Conservation (phyloP, 2,113 vertebrate genomes). For the Pteropus alecto region DNA sequence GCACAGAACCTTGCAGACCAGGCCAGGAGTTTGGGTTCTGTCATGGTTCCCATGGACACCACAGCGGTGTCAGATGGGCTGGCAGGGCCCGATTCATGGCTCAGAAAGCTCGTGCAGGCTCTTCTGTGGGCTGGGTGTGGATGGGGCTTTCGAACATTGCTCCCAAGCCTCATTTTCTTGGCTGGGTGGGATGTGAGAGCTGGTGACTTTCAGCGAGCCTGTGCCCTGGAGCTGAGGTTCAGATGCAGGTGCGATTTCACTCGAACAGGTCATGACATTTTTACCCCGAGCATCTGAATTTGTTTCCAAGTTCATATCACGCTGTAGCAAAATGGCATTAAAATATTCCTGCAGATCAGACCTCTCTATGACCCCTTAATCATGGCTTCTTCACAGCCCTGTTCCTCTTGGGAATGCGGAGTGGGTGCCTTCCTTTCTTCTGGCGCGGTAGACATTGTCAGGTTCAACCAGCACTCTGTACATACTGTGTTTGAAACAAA, state of each 20-base stretch:
- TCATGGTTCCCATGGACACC: background rate
- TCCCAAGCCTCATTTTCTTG: background rate
- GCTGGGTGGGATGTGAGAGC: background rate
- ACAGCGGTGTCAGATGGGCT: background rate
- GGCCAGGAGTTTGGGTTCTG: background rate
- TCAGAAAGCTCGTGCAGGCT: background rate
- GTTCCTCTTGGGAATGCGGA: accelerated
- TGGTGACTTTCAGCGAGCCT: too few species aligned
- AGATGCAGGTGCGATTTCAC: accelerated
- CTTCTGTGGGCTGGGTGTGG: accelerated
- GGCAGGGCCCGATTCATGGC: background rate
- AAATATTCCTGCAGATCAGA: background rate
- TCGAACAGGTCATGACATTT: background rate
- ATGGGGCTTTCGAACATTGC: accelerated
- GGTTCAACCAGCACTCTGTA: too few species aligned
- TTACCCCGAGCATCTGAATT: background rate
- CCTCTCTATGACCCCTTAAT: background rate
- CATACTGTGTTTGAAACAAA: background rate
- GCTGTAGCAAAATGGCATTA: too few species aligned
- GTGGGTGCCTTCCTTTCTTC: background rate
- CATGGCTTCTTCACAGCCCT: background rate
- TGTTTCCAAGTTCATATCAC: background rate
- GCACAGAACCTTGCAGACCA: background rate
- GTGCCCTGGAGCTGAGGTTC: background rate
- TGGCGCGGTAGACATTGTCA: background rate